Percentiles rank a stretch among this genome's conserved stretches.
These are phyloP conservation scores for Tupiocoris notatus DNA, from an alignment of 2,888 invertebrate genomes.

Conservation along the genomic window DNA sequence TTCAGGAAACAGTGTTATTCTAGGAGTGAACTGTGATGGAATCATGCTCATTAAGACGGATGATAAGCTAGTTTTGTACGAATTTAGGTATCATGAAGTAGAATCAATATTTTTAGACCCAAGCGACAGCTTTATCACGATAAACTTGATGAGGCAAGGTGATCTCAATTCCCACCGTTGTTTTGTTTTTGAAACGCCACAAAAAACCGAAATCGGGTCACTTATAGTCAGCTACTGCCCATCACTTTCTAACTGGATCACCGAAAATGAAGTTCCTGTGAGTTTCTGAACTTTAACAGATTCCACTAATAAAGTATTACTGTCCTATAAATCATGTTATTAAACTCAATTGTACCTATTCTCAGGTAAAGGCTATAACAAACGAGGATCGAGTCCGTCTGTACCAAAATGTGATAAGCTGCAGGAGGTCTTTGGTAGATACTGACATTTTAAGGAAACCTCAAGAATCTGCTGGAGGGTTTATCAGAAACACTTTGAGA, in stretches of 20 bases:
- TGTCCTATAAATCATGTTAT: background rate
- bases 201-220: constrained; percentile 89
- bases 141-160: constrained; percentile 74
- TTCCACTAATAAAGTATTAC: background rate
- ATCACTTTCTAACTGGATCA: constrained; percentile 75
- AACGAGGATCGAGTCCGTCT: constrained; percentile 84
- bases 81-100: constrained; percentile 86
- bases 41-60: constrained; percentile 86
- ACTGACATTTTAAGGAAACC: constrained; percentile 79
- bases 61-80: constrained; percentile 87
- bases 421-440: constrained; percentile 79
- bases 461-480: constrained; percentile 78
- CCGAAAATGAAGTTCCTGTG: constrained; percentile 67
- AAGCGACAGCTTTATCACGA: constrained; percentile 86
- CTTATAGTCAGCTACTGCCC: constrained; percentile 90
- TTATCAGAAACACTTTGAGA: constrained; percentile 82
- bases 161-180: constrained; percentile 69
- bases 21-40: constrained; percentile 89
- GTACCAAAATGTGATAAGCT: constrained; percentile 82
- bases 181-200: constrained; percentile 87
- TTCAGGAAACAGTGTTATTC: constrained; percentile 60
- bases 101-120: constrained; percentile 89
- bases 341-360: background rate
- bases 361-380: constrained; percentile 66
- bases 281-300: constrained; percentile 52